Percentiles rank a stretch among this genome's conserved stretches.
phyloP scores from a whole-genome alignment of 2,797 vertebrate species.

The Echeneis naucrates region DNA sequence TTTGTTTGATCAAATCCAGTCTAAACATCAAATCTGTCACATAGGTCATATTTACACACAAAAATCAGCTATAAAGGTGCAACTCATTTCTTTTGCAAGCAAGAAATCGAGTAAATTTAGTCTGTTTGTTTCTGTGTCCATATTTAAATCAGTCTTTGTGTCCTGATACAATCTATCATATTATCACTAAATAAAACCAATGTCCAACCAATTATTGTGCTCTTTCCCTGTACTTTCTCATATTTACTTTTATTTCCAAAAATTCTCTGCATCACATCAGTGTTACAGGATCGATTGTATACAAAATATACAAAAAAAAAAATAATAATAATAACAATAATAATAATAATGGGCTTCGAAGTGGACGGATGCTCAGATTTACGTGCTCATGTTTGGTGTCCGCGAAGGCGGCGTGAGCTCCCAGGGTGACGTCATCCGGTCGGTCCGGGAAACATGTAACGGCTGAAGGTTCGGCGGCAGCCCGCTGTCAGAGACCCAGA shows the following conservation, averaged over 20 bases:
- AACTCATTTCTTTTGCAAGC: too few species aligned
- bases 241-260: not conserved
- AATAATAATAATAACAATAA: too few species aligned
- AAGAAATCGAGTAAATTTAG: too few species aligned
- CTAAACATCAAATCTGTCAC: too few species aligned
- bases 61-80: too few species aligned
- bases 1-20: not conserved
- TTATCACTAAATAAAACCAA: not conserved
- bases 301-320: too few species aligned
- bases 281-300: too few species aligned
- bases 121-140: not conserved
- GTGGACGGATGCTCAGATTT: not conserved
- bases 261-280: not conserved
- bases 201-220: not conserved
- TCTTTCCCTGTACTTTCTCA: too few species aligned
- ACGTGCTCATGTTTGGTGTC: slow-evolving; percentile 18
- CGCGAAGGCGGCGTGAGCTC: slow-evolving; percentile 53
- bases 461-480: slow-evolving; percentile 37
- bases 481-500: slow-evolving; percentile 37
- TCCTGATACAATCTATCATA: not conserved
- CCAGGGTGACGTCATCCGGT: slow-evolving; percentile 69
- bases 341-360: too few species aligned
- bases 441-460: slow-evolving; percentile 68
- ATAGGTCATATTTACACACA: too few species aligned
- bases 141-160: not conserved